Percentiles rank a stretch among this genome's conserved stretches.
Evolutionary conservation across 2,888 invertebrate genomes (phyloP).

Genomic region (Pammene aurita): DNA sequence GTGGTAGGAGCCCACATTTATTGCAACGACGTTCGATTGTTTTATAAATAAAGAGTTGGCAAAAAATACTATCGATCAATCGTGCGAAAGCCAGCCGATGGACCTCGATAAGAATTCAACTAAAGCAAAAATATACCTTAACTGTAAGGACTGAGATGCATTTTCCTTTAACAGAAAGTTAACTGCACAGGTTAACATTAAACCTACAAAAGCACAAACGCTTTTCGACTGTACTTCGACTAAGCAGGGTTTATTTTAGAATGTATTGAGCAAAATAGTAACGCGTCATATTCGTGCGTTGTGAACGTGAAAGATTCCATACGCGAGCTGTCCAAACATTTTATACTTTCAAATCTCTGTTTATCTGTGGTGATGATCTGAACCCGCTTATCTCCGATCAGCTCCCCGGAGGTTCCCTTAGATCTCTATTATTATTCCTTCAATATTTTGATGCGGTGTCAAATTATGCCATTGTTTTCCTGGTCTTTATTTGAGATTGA

Average conservation of each 20-base stretch:
- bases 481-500: constrained; percentile 66
- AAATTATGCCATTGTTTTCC: constrained; percentile 74
- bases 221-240: constrained; percentile 47
- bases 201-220: constrained; percentile 41
- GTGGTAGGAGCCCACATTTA: constrained; percentile 76
- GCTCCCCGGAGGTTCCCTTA: constrained; percentile 75
- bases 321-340: constrained; percentile 81
- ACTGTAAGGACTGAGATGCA: constrained; percentile 50
- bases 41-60: constrained; percentile 81
- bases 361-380: constrained; percentile 81
- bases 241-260: constrained; percentile 50
- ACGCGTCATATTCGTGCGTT: constrained; percentile 76
- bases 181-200: constrained; percentile 45
- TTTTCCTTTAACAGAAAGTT: constrained; percentile 45
- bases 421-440: constrained; percentile 76
- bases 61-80: constrained; percentile 84
- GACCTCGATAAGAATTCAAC: constrained; percentile 60
- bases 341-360: constrained; percentile 82
- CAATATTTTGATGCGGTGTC: constrained; percentile 72
- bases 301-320: constrained; percentile 79
- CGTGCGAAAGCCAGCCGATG: constrained; percentile 81
- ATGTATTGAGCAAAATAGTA: constrained; percentile 47
- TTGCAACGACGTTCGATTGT: constrained; percentile 79
- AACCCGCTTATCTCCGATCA: constrained; percentile 74
- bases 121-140: constrained; percentile 52